Evolutionary conservation across 1,140 invertebrate species (phyloP).

Genomic region (Cherax destructor): DNA sequence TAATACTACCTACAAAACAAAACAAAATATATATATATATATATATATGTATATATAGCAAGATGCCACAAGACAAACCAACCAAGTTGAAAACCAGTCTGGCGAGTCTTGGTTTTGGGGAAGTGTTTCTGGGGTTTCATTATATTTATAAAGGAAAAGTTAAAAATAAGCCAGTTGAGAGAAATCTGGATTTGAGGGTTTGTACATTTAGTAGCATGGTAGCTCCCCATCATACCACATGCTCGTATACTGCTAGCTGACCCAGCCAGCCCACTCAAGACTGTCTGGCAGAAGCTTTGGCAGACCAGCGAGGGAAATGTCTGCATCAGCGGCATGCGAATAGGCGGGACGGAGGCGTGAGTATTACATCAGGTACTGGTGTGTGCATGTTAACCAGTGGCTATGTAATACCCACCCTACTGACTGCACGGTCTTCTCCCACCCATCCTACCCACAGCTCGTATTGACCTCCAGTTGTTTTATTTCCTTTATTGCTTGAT

Average conservation of each 20-base stretch:
- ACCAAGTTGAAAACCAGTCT: no score
- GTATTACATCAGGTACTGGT: slow-evolving; percentile 65
- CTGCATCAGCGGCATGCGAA: not conserved
- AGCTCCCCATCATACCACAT: slow-evolving; percentile 25
- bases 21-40: no score
- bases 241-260: slow-evolving; percentile 5
- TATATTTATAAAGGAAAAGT: no score
- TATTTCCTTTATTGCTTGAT: slow-evolving; percentile 35
- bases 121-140: no score
- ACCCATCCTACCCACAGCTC: slow-evolving; percentile 19
- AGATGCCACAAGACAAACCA: no score
- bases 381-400: slow-evolving; percentile 57
- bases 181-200: no score
- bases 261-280: slow-evolving; percentile 25
- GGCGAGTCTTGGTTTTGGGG: no score
- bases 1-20: no score
- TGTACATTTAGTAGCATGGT: slow-evolving; percentile 24
- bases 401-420: slow-evolving; percentile 59
- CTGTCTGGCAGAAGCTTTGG: slow-evolving; percentile 26
- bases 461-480: slow-evolving; percentile 28
- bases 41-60: no score
- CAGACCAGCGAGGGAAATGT: slow-evolving; percentile 33
- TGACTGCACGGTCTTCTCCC: slow-evolving; percentile 34
- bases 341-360: slow-evolving; percentile 52
- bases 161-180: no score